Conservation (phyloP, 2,797 vertebrate species). For the Myripristis murdjan region DNA sequence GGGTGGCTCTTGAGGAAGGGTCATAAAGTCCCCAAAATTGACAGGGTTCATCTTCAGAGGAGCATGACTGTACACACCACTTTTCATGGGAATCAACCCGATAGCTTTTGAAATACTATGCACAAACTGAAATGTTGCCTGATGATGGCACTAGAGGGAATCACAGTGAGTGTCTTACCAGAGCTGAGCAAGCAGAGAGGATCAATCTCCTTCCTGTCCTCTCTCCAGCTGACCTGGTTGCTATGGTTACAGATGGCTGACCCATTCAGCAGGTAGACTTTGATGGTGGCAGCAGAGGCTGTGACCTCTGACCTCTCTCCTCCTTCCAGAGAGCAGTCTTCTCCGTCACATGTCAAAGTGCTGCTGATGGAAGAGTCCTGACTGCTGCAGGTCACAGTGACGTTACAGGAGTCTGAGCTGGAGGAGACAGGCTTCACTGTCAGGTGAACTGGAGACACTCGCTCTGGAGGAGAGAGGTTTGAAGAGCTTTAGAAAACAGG, state of each 20-base stretch:
- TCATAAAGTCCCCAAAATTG: too few relatives aligned
- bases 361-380: conserved; percentile 3
- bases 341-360: conserved; percentile 8
- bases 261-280: background rate
- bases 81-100: too few relatives aligned
- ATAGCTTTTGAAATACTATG: too few relatives aligned
- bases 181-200: background rate
- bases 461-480: conserved; percentile 26
- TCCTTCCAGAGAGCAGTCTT: conserved; percentile 19
- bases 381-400: conserved; percentile 45
- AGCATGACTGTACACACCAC: too few relatives aligned
- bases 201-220: accelerated
- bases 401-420: background rate
- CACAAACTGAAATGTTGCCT: too few relatives aligned
- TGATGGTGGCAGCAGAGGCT: background rate
- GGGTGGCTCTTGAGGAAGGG: too few relatives aligned
- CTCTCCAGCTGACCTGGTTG: conserved; percentile 57
- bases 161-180: background rate
- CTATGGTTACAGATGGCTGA: conserved; percentile 68
- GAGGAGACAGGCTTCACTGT: background rate
- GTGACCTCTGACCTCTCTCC: background rate
- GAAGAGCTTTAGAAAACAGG: background rate
- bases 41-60: too few relatives aligned
- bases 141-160: too few relatives aligned
- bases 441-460: conserved; percentile 28